phyloP scores from a whole-genome alignment of 2,888 invertebrate genomes.

The Hemicrepidius hirtus region DNA sequence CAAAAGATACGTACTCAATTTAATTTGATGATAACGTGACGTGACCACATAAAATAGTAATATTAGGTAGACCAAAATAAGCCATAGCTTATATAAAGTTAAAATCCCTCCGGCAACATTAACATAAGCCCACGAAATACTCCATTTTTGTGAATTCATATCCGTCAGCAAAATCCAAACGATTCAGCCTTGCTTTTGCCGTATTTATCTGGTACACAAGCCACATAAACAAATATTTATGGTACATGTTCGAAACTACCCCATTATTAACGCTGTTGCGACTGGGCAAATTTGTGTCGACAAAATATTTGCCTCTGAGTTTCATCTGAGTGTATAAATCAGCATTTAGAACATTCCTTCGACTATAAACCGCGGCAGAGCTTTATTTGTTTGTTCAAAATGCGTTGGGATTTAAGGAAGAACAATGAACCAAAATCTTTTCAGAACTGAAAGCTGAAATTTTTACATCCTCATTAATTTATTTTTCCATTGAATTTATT shows the following conservation, averaged over 20 bases:
- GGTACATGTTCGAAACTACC: constrained; percentile 14
- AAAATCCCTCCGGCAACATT: no score
- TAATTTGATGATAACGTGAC: no score
- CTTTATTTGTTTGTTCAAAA: not conserved
- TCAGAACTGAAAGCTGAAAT: not conserved
- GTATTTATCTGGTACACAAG: not conserved
- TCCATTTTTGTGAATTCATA: no score
- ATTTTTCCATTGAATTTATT: no score
- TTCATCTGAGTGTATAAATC: constrained; percentile 7
- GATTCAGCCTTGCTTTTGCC: not conserved
- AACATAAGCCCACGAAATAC: no score
- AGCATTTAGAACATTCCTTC: constrained; percentile 5
- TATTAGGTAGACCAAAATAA: no score
- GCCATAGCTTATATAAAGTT: no score
- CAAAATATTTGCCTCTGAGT: constrained; percentile 18
- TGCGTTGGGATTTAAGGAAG: not conserved
- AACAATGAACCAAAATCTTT: not conserved
- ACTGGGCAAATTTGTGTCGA: constrained; percentile 15
- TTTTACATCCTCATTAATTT: no score
- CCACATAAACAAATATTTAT: constrained; percentile 20
- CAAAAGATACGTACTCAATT: no score
- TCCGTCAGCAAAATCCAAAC: not conserved
- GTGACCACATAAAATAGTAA: no score
- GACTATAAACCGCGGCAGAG: not conserved
- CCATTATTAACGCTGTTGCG: constrained; percentile 19